Base-by-base conservation (phyloP, 2,113 vertebrate genomes). In the Actenoides lindsayi region DNA sequence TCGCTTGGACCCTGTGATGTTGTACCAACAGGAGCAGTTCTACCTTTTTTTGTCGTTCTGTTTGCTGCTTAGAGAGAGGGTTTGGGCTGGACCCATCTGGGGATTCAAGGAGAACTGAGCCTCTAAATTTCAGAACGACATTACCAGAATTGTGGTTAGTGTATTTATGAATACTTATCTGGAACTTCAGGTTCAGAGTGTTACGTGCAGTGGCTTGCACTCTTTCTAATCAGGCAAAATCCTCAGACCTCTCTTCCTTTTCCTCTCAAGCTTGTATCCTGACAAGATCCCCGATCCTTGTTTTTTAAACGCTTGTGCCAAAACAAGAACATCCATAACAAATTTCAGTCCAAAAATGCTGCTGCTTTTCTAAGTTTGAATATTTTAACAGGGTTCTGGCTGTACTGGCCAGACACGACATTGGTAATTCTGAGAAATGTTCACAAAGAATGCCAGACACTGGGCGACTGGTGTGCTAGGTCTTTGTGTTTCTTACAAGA, bases 381-480 rank as follows among this genome's bases (percentile, higher is more conserved):
- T 80, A 56, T 60, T 77, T 57, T 60, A 76, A 31, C 24, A 62
- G 39, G 19, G 11, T 62, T 85, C 9, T 5, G 44, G 14, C 69
- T 93, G 42, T 50, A 23, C 44, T 88, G n/a, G 13, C 27, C 63
- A 68, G 54, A 53, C 21, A 35, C 30, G 79, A 57, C 53, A 73
- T 8, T 1, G 1, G 37, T 41, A 70, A 48, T 78, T 74, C 64
- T 51, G 31, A 42, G 50, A 78, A 75, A 82, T 30, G 35, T 35
- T 95, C 7, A 2, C 4, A 21, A 87, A 75, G 35, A 75, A 44
- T 48, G 28, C 23, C 60, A 60, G 41, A 64, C 30, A 16, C 69
- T 0, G 0, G 46, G 33, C 0, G 2, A 64, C 35, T 33, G 21
- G 2, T 51, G 24, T 2, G 1, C 44, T 56, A 7, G 11, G 33